Evolutionary conservation across 2,797 vertebrate genomes (phyloP), one percentile per base, ranked within the genome.

Genomic region (Champsocephalus gunnari): DNA sequence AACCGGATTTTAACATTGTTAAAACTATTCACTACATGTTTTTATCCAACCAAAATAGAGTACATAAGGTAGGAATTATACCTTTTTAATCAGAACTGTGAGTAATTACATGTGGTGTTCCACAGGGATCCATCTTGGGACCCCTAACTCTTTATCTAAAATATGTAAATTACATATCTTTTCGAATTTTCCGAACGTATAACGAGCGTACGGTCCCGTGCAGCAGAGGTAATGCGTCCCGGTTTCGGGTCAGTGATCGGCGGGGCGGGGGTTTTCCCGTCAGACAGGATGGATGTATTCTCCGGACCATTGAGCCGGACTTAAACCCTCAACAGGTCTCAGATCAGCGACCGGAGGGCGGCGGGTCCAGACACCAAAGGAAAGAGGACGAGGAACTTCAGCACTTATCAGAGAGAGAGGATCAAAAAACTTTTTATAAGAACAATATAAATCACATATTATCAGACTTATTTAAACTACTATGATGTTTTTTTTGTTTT

Each of bases 291-390:
- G 91, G 92, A 90, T 92, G 91, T 92, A 90, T 72, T 60, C 50
- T 47, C 79, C 81, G 38, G 78, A 66, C 78, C n/a, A 0, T 43
- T 73, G 77, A 72, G 70, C 75, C 60, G 83, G 76, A 90, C 68
- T 38, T 12, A 5, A 54, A n/a, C 14, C 57, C 62, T 82, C 67
- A 66, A 67, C 44, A 66, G 69, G 60, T 77, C 71, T 70, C 19
- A 77, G 81, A 49, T 87, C 71, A 81, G 79, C 75, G 71, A 65
- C 75, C 57, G 80, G 77, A 63, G 83, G 80, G 13, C 45, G 62
- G 70, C 66, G 77, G 74, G 76, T 62, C 84, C 89, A 88, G 88
- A 84, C 89, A 92, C 93, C 92, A 93, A 92, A 94, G 91, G 92
- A 92, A 88, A 66, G 73, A 62, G 12, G 70, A 47, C 49, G 60